Evolutionary conservation across 2,113 vertebrate species (phyloP), one percentile per base, ranked within the genome.

Genomic region (Poicephalus meyeri): DNA sequence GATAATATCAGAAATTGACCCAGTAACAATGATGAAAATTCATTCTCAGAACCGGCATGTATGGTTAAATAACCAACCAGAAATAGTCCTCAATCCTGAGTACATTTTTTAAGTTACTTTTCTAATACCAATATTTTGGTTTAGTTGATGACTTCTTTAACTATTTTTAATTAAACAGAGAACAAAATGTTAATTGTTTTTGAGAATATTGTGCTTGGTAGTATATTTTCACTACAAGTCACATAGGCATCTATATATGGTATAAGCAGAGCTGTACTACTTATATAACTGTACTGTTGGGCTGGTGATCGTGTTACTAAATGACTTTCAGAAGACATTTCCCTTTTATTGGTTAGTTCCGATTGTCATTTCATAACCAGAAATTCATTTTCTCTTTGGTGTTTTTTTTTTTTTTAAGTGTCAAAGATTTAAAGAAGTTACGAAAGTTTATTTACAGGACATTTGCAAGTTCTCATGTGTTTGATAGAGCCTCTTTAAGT

Each of bases 31-130:
- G 6, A 39, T 46, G 37, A 86, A 86, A 86, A 83, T 88, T 90
- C 44, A 20, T 86, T 93, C 61, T 71, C 53, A 86, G 88, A 94
- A 93, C 84, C 92, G 92, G 76, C 82, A 81, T 86, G 55, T 90
- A 94, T 71, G 74, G 50, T 90, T 96, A 91, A 96, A 80, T 91
- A 91, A 64, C 70, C 52, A 88, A 42, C 42, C 76, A 90, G 63
- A 91, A 86, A 80, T 13, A 83, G 46, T 86, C 53, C 26, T 80
- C 39, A 55, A 42, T 90, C 37, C 80, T 91, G 61, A 85, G 52
- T 85, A 24, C 7, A 8, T 63, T 80, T 89, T 84, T 53, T 0
- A 81, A 84, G 61, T 86, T 91, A 69, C 60, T 93, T 85, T 88
- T 69, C 71, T 85, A 77, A 47, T 77, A 63, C 41, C 88, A 73